Evolutionary conservation across 1,140 invertebrate genomes (phyloP).

Genomic region (Piezodorus guildinii): DNA sequence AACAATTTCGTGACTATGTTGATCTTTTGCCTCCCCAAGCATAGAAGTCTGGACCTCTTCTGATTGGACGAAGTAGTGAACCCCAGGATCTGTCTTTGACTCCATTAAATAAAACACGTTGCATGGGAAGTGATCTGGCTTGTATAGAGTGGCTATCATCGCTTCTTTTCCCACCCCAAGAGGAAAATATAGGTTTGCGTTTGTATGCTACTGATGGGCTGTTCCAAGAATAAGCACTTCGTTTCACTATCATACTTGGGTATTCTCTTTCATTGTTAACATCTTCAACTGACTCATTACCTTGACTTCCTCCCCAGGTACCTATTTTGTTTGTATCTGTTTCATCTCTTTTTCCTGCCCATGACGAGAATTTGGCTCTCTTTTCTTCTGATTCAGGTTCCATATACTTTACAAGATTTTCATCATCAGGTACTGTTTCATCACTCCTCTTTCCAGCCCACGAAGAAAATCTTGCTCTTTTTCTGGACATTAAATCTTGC

Average conservation of each 20-base stretch:
- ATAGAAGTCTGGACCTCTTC: slow-evolving; percentile 19
- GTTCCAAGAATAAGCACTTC: background rate
- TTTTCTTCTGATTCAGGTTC: slow-evolving; percentile 17
- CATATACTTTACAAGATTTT: background rate
- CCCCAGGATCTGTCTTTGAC: slow-evolving; percentile 19
- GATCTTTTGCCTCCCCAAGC: slow-evolving; percentile 24
- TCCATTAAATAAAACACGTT: background rate
- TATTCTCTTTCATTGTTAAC: background rate
- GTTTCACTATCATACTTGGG: background rate
- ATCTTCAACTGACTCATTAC: background rate
- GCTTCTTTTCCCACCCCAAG: slow-evolving; percentile 23
- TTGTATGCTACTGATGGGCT: slow-evolving; percentile 2
- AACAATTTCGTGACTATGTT: background rate
- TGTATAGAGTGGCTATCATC: slow-evolving; percentile 19
- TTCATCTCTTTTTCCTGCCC: slow-evolving; percentile 29
- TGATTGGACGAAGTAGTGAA: slow-evolving; percentile 18
- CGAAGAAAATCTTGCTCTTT: slow-evolving; percentile 17
- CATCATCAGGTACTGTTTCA: background rate
- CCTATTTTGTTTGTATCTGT: slow-evolving; percentile 31
- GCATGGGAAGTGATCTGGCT: background rate
- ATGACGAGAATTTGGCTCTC: slow-evolving; percentile 25
- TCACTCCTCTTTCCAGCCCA: slow-evolving; percentile 23
- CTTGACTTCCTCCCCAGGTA: slow-evolving; percentile 35
- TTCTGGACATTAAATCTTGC: slow-evolving; percentile 14
- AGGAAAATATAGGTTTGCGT: slow-evolving; percentile 18